Percentiles rank a stretch among this genome's conserved stretches.
phyloP scores from a whole-genome alignment of 2,113 vertebrate species.

The Herpetotheres cachinnans region DNA sequence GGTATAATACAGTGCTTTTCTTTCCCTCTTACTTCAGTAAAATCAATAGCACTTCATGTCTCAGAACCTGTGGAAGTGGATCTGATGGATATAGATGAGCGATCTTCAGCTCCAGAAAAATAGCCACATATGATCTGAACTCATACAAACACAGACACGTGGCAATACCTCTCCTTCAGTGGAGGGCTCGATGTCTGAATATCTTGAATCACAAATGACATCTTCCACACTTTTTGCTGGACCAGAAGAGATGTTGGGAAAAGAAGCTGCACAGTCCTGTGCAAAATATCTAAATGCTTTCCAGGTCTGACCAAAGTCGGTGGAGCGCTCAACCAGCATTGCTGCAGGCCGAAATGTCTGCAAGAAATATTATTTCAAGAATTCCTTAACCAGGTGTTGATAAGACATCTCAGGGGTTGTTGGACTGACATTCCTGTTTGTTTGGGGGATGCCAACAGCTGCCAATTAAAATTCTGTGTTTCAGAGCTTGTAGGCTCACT shows the following conservation, averaged over 20 bases:
- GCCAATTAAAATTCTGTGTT: not conserved
- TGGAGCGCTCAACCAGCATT: constrained; percentile 88
- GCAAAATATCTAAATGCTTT: constrained; percentile 86
- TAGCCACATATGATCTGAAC: not conserved
- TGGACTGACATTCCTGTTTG: not conserved
- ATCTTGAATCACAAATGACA: constrained; percentile 85
- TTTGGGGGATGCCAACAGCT: not conserved
- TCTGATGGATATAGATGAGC: not conserved
- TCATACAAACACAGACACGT: not conserved
- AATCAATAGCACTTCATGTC: not conserved
- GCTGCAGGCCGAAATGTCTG: constrained; percentile 89
- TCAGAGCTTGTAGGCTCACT: not conserved
- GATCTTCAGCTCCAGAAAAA: not conserved
- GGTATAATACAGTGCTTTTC: not conserved
- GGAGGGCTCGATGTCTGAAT: constrained; percentile 85
- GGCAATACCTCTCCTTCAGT: constrained; percentile 83
- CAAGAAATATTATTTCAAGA: constrained; percentile 19
- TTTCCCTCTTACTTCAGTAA: not conserved
- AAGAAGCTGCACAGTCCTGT: constrained; percentile 80
- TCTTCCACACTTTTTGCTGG: constrained; percentile 75
- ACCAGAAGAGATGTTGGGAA: constrained; percentile 75
- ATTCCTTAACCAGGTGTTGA: not conserved
- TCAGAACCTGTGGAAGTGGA: not conserved
- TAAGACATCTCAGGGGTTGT: not conserved
- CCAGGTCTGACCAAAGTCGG: constrained; percentile 85